These are phyloP conservation scores for Tetheella fluctuosa DNA, from an alignment of 2,888 invertebrate species.

Conservation along the genomic window DNA sequence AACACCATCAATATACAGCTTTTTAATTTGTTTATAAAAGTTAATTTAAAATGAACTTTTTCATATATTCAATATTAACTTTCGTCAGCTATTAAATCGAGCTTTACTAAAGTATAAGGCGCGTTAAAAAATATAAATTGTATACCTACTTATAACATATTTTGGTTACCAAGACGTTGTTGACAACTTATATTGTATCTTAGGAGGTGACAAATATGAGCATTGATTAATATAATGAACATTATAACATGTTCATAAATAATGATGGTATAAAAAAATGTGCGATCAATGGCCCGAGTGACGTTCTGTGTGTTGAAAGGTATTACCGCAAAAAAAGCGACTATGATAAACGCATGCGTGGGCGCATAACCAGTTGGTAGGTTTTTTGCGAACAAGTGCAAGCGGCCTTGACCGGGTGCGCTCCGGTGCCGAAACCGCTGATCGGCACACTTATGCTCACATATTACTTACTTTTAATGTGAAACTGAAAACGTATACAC, in stretches of 20 bases:
- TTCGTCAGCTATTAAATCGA: too few species aligned
- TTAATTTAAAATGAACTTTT: too few species aligned
- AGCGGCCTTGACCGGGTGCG: conserved; percentile 77
- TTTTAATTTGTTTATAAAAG: too few species aligned
- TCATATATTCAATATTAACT: too few species aligned
- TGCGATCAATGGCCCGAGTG: conserved; percentile 49
- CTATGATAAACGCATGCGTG: conserved; percentile 65
- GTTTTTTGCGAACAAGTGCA: conserved; percentile 75
- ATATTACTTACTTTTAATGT: conserved; percentile 28
- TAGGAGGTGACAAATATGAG: background rate
- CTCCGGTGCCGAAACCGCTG: conserved; percentile 59
- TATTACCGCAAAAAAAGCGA: conserved; percentile 42
- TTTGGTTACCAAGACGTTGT: too few species aligned
- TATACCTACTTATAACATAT: too few species aligned
- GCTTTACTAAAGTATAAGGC: too few species aligned
- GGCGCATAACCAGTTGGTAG: conserved; percentile 67
- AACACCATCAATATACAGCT: too few species aligned
- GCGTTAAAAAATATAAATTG: too few species aligned
- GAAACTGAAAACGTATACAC: conserved; percentile 22
- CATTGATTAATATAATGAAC: background rate
- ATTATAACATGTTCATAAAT: background rate
- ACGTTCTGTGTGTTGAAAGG: conserved; percentile 42
- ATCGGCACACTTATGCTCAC: conserved; percentile 47
- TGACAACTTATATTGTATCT: background rate
- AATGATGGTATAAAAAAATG: conserved; percentile 24